phyloP scores from a whole-genome alignment of 2,797 vertebrate species.

The Microtus agrestis region DNA sequence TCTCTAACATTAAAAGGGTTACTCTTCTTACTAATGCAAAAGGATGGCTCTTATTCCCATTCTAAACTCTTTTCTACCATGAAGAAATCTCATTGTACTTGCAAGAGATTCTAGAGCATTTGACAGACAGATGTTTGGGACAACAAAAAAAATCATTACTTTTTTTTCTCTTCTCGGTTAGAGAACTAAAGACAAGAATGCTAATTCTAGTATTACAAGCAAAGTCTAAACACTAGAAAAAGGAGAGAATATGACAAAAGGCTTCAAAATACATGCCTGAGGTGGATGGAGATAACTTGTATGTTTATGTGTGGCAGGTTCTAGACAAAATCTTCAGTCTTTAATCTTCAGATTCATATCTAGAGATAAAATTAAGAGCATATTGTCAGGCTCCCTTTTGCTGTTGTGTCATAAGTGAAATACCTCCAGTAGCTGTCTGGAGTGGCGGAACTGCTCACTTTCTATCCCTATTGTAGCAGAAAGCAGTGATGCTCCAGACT shows the following conservation, averaged over 20 bases:
- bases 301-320: conserved; percentile 71
- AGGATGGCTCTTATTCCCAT: not conserved
- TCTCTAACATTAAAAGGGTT: not conserved
- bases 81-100: not conserved
- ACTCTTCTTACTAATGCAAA: not conserved
- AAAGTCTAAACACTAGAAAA: conserved; percentile 66
- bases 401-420: not conserved
- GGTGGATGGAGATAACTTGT: conserved; percentile 21
- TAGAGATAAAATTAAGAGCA: conserved; percentile 68
- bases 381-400: not conserved
- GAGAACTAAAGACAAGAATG: conserved; percentile 72
- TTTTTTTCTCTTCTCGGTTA: conserved; percentile 38
- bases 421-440: not conserved
- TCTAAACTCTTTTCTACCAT: not conserved
- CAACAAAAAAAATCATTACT: not conserved
- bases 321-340: not conserved
- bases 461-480: rapidly evolving
- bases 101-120: not conserved
- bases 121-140: not conserved
- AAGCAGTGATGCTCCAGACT: not conserved
- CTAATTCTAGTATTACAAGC: conserved; percentile 58
- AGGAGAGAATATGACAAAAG: conserved; percentile 20
- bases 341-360: conserved; percentile 89
- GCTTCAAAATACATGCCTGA: conserved; percentile 55
- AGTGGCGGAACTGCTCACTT: rapidly evolving